A percentile compares a stretch with the other conserved stretches of the same genome.
These are phyloP conservation scores for Dermolepida albohirtum DNA, from an alignment of 2,888 invertebrate species.

Conservation along the genomic window DNA sequence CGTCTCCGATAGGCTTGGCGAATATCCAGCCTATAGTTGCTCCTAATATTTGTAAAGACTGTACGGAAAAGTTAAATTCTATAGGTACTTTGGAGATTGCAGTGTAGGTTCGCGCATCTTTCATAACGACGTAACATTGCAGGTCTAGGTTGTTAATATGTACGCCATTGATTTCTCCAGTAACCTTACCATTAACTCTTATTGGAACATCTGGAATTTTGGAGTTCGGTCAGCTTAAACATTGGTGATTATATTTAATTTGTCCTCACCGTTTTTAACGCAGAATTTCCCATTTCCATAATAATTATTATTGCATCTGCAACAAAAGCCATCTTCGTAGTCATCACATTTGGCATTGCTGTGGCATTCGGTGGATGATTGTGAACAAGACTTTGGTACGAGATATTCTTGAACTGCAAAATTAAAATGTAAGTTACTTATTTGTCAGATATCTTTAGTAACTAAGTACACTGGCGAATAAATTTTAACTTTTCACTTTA, in stretches of 20 bases:
- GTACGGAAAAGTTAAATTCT: conserved; percentile 81
- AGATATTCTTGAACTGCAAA: conserved; percentile 14
- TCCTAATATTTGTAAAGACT: conserved; percentile 86
- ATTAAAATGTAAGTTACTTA: not conserved
- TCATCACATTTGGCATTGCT: conserved; percentile 85
- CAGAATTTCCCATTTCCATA: conserved; percentile 96
- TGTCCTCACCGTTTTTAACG: conserved; percentile 75
- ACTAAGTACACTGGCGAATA: too few relatives aligned
- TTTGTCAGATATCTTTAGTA: not conserved
- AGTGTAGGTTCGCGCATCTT: conserved; percentile 89
- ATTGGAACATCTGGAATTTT: conserved; percentile 78
- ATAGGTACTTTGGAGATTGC: conserved; percentile 86
- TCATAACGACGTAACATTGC: conserved; percentile 91
- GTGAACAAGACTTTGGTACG: conserved; percentile 62
- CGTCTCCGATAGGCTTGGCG: conserved; percentile 80
- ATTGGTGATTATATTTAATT: conserved; percentile 3
- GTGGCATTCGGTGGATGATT: conserved; percentile 82
- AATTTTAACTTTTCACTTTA: too few relatives aligned
- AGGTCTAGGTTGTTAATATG: conserved; percentile 81
- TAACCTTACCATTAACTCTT: conserved; percentile 89
- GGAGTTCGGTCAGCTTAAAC: conserved; percentile 44
- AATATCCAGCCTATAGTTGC: conserved; percentile 94
- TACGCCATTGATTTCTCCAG: conserved; percentile 84
- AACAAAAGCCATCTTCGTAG: conserved; percentile 88
- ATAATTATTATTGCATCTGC: conserved; percentile 84